These are phyloP conservation scores for Seira ritae DNA, from an alignment of 2,888 invertebrate genomes.

Conservation along the genomic window DNA sequence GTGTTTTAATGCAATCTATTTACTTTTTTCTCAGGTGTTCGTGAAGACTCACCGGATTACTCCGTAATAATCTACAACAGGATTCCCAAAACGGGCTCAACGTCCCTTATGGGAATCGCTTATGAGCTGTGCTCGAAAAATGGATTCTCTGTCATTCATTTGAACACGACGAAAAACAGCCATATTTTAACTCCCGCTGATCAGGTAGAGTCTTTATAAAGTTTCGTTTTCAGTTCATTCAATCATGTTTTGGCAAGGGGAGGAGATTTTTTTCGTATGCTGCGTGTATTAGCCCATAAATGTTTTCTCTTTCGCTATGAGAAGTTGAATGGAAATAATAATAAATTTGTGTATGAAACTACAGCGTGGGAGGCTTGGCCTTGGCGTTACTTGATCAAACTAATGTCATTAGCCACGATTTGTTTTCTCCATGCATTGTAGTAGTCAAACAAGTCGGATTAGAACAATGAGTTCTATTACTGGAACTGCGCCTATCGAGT, in stretches of 20 bases:
- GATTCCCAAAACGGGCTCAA: constrained; percentile 98
- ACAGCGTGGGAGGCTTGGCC: no score
- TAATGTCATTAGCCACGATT: no score
- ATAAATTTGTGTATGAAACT: background rate
- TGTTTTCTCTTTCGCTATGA: background rate
- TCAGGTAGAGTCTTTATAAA: constrained; percentile 81
- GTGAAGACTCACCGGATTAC: constrained; percentile 78
- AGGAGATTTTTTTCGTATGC: background rate
- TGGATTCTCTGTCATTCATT: constrained; percentile 90
- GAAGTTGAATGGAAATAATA: constrained; percentile 1
- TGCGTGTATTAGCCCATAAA: background rate
- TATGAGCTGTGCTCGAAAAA: constrained; percentile 88
- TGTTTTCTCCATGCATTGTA: no score
- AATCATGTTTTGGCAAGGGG: constrained; percentile 8
- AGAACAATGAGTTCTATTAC: no score
- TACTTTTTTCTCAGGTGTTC: constrained; percentile 56
- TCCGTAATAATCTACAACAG: constrained; percentile 94
- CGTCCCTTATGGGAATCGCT: constrained; percentile 94
- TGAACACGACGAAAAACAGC: constrained; percentile 96
- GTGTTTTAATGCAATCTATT: no score
- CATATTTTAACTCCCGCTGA: constrained; percentile 95
- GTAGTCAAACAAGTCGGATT: no score
- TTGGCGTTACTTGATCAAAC: no score
- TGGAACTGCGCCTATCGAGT: no score
- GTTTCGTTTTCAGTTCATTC: constrained; percentile 5